Base-by-base conservation (phyloP, 2,888 invertebrate genomes). In the Drosophila tripunctata region DNA sequence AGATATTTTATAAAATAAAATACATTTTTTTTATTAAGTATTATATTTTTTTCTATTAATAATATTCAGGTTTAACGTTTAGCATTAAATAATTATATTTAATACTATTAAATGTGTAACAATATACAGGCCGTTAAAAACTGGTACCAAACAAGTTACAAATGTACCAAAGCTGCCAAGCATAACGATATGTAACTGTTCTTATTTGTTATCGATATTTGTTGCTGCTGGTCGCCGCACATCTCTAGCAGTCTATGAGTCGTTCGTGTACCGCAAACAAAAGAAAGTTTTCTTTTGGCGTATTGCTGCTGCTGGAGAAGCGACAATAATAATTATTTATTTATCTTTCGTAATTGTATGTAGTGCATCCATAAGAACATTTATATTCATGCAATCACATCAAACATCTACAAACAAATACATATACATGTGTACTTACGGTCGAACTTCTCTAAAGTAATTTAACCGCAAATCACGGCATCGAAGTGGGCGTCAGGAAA, bases 381-480 rank as follows among this genome's bases (percentile, higher is more conserved):
- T 33, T 17, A 12, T 27, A 31, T 27, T 54, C 69, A 69, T 69
- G 27, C 12, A 30, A 41, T 45, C 15, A 22, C 35, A 60, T 2
- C 50, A 57, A 47, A 50, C 19, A 50, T 33, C 47, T n/a, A n/a
- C n/a, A n/a, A n/a, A n/a, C n/a, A n/a, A n/a, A n/a, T n/a, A n/a
- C n/a, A n/a, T n/a, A n/a, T n/a, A n/a, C n/a, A 66, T n/a, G 43
- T 40, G 52, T 58, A 72, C 63, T 72, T 17, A 67, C 67, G 57
- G 36, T 63, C 63, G 72, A 43, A 55, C 38, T 15, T 67, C 67
- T 67, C 67, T 67, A 55, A 72, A 72, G 73, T 62, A 38, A 55
- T 33, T 44, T 48, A 10, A 8, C 17, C 6, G 24, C 72, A 79
- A 83, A 67, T 70, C n/a, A 83, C 83, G 83, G 83, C 78, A 71